Percentiles rank a stretch among this genome's conserved stretches.
Evolutionary conservation across 2,113 vertebrate genomes (phyloP).

Genomic region (Bolborhynchus lineola): DNA sequence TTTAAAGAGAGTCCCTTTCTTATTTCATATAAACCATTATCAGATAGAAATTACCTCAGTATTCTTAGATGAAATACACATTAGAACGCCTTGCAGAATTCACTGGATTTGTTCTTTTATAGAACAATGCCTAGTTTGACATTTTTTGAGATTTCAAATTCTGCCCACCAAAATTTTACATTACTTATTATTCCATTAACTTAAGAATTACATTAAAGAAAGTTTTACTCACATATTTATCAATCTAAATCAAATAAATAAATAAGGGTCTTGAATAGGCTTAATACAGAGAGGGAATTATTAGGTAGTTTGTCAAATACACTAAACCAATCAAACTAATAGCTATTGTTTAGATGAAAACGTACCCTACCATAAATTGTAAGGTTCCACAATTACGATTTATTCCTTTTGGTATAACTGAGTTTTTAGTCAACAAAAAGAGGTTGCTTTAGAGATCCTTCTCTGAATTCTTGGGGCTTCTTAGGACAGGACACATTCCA

Average conservation of each 20-base stretch:
- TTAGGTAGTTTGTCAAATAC: background rate
- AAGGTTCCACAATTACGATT: background rate
- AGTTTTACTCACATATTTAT: background rate
- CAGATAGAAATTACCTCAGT: background rate
- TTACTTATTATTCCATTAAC: background rate
- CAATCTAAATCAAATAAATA: background rate
- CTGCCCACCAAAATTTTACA: background rate
- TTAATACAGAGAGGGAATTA: background rate
- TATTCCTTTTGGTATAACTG: background rate
- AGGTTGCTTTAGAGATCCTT: background rate
- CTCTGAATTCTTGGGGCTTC: background rate
- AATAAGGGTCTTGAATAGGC: background rate
- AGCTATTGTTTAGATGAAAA: background rate
- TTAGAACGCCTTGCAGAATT: background rate
- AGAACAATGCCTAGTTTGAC: background rate
- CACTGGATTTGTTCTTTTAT: background rate
- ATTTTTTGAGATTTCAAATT: background rate
- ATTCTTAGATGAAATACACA: background rate
- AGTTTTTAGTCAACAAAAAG: background rate
- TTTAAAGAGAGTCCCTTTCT: background rate
- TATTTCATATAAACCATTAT: background rate
- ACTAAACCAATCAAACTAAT: background rate
- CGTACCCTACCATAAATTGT: background rate
- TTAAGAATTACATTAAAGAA: background rate
- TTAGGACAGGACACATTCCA: conserved; percentile 22